phyloP scores from a whole-genome alignment of 2,113 vertebrate species.

The Trichomycterus rosablanca region DNA sequence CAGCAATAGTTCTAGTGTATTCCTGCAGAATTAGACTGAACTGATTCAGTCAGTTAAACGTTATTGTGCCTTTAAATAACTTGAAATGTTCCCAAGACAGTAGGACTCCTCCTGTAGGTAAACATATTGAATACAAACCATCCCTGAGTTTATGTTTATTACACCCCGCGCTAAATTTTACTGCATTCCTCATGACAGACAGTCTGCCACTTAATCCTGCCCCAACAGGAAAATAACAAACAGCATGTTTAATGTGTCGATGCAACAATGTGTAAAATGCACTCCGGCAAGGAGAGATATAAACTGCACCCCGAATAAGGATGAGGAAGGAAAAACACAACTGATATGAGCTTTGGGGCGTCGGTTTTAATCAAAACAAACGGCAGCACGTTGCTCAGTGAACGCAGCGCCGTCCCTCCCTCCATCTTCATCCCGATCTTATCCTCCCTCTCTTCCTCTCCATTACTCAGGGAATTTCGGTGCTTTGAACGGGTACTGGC shows the following conservation, averaged over 20 bases:
- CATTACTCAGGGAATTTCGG: constrained; percentile 7
- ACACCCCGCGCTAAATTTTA: constrained; percentile 3
- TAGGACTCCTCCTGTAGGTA: constrained; percentile 10
- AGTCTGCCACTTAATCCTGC: constrained; percentile 7
- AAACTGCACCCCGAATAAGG: constrained; percentile 1
- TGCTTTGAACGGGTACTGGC: constrained; percentile 1
- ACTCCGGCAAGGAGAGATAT: constrained; percentile 12
- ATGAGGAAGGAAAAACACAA: constrained; percentile 5
- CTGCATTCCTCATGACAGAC: constrained; percentile 1
- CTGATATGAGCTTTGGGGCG: constrained; percentile 20
- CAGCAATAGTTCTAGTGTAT: too few relatives aligned
- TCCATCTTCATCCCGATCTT: constrained; percentile 12
- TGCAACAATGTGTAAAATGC: constrained; percentile 22
- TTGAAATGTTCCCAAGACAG: constrained; percentile 1
- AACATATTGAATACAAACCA: constrained; percentile 15
- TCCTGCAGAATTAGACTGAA: too few relatives aligned
- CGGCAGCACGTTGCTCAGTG: not conserved
- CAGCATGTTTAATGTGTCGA: constrained; percentile 29
- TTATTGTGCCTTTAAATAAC: not conserved
- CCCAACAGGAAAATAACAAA: constrained; percentile 14
- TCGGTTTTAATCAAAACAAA: constrained; percentile 31
- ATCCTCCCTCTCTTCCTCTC: not conserved
- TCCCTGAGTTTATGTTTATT: constrained; percentile 18
- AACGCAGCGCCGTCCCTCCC: not conserved
- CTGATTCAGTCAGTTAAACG: not conserved